Conservation (phyloP, 2,113 vertebrate species). For the Oncorhynchus nerka region DNA sequence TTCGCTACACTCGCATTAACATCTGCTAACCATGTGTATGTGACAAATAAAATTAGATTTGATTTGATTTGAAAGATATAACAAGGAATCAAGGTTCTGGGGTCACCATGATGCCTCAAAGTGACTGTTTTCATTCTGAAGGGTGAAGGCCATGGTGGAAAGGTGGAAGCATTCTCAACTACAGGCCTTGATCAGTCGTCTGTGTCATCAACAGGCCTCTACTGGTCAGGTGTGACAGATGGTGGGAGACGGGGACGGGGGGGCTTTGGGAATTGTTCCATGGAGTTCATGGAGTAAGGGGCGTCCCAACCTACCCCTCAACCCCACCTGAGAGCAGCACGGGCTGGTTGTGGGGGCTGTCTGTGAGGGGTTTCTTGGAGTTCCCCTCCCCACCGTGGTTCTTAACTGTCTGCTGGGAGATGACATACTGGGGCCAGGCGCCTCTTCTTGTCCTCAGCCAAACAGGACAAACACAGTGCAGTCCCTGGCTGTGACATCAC, state of each 20-base stretch:
- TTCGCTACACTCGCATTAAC: no score
- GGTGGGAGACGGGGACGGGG: neutral
- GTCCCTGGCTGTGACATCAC: slow-evolving; percentile 16
- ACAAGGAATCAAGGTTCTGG: neutral
- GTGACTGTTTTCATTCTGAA: neutral
- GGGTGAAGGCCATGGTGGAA: neutral
- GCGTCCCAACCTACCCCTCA: slow-evolving; percentile 15
- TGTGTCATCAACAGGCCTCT: no score
- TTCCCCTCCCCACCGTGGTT: slow-evolving; percentile 13
- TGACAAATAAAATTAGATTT: no score
- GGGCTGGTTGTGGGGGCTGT: neutral
- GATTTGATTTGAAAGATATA: neutral
- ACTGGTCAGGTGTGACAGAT: neutral
- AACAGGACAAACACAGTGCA: slow-evolving; percentile 10
- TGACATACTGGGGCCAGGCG: slow-evolving; percentile 52
- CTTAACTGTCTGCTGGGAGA: slow-evolving; percentile 63
- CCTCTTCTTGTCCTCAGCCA: slow-evolving; percentile 26
- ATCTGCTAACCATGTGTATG: no score
- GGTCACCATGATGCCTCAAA: neutral
- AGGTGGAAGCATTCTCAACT: neutral
- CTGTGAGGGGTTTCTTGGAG: neutral
- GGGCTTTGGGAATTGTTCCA: slow-evolving; percentile 6
- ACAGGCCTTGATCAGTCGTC: neutral
- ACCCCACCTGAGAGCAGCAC: slow-evolving; percentile 8
- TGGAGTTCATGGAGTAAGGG: no score